Conservation (phyloP, 92 coral and sea anemone species). For the Desmophyllum pertusum region DNA sequence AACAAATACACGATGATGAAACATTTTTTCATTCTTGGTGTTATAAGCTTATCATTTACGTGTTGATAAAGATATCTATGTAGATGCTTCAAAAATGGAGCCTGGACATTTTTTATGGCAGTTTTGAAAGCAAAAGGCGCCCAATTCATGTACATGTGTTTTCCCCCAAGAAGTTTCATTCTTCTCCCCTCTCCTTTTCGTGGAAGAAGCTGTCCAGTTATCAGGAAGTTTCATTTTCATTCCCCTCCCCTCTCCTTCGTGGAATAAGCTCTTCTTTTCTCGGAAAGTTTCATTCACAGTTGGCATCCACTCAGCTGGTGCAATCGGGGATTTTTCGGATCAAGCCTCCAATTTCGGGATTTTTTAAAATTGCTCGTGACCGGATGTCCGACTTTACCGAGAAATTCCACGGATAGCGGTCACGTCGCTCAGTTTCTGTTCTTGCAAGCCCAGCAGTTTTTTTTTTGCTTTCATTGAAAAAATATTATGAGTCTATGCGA, state of each 20-base stretch:
- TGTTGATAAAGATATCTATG: background rate
- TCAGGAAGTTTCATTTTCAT: background rate
- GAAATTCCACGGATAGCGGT: background rate
- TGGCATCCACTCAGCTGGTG: background rate
- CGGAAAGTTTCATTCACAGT: background rate
- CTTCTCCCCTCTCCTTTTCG: background rate
- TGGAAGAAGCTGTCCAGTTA: background rate
- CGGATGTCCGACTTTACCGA: constrained; percentile 17
- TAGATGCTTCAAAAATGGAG: background rate
- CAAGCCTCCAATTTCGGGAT: background rate
- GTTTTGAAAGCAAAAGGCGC: too few species aligned
- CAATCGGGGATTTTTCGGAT: background rate
- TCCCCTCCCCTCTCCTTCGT: background rate
- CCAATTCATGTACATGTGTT: too few species aligned
- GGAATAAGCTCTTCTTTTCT: background rate
- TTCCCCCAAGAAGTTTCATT: background rate
- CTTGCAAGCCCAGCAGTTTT: background rate
- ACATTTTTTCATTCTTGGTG: background rate
- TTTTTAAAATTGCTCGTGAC: background rate
- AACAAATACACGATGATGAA: too few species aligned
- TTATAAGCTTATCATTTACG: background rate
- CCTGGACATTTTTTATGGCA: background rate
- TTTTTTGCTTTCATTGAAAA: background rate
- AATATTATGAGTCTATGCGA: background rate
- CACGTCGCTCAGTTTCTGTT: background rate